Evolutionary conservation across 2,888 invertebrate genomes (phyloP).

Genomic region (Iphiclides podalirius): DNA sequence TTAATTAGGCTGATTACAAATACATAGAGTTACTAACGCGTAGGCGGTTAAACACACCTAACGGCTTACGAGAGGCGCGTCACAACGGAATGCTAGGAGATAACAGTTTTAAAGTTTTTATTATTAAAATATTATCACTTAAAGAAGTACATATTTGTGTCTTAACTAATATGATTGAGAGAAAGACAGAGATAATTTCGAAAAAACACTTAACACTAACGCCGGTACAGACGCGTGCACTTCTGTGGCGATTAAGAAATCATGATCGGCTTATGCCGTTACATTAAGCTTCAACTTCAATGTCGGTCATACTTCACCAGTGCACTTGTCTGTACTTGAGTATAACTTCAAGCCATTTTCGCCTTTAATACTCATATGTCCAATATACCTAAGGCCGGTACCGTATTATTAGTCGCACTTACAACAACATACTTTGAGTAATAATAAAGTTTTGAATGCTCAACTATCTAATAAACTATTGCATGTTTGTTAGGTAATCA

Average conservation of each 20-base stretch:
- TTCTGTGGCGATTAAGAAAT: neutral
- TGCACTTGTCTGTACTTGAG: conserved; percentile 30
- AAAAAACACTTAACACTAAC: conserved; percentile 61
- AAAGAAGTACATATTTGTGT: conserved; percentile 35
- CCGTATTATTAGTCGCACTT: conserved; percentile 60
- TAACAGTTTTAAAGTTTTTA: conserved; percentile 51
- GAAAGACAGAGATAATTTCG: conserved; percentile 73
- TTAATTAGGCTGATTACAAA: conserved; percentile 64
- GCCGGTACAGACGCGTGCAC: conserved; percentile 46
- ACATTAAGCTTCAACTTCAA: too few species aligned
- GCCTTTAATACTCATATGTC: conserved; percentile 53
- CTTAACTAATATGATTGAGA: conserved; percentile 73
- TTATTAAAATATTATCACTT: conserved; percentile 47
- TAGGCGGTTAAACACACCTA: conserved; percentile 64
- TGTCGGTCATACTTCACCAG: too few species aligned
- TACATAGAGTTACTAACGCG: conserved; percentile 48
- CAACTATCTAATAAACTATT: conserved; percentile 68
- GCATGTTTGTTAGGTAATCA: conserved; percentile 56
- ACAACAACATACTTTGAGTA: conserved; percentile 72
- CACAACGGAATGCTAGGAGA: conserved; percentile 53
- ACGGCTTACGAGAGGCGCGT: conserved; percentile 48
- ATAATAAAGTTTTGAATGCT: conserved; percentile 63
- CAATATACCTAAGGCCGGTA: conserved; percentile 77
- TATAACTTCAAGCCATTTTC: conserved; percentile 60
- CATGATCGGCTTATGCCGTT: too few species aligned